A percentile compares a stretch with the other conserved stretches of the same genome.
Evolutionary conservation across 2,113 vertebrate species (phyloP).

Genomic region (Melanerpes aurifrons): DNA sequence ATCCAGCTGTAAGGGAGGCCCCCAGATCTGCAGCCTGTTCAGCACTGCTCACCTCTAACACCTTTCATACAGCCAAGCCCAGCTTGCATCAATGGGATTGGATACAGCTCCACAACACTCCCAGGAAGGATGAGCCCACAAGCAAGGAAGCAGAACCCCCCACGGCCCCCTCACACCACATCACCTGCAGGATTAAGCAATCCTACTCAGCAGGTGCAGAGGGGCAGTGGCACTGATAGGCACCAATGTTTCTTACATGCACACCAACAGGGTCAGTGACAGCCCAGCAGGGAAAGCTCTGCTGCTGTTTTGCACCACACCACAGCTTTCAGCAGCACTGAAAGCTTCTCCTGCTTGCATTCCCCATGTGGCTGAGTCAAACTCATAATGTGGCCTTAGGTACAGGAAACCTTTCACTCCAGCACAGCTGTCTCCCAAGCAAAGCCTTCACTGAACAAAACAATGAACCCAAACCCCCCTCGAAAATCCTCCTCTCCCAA

Average conservation of each 20-base stretch:
- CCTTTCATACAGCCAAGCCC: neutral
- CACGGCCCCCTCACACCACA: fast-evolving
- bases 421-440: neutral
- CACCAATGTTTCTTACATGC: neutral
- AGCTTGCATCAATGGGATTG: fast-evolving
- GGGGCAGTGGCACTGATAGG: neutral
- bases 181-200: neutral
- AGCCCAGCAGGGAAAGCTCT: neutral
- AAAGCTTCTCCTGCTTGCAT: neutral
- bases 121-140: neutral
- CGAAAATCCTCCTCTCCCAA: neutral
- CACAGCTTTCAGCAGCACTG: neutral
- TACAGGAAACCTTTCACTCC: neutral
- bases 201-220: neutral
- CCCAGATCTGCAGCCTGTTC: neutral
- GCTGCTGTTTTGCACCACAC: neutral
- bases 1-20: neutral
- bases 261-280: neutral
- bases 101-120: neutral
- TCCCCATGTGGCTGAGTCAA: neutral
- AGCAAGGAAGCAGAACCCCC: neutral
- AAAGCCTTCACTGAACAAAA: neutral
- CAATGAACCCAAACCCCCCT: neutral
- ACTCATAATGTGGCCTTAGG: neutral
- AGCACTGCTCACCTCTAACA: neutral